Conservation (phyloP, 2,888 invertebrate genomes). For the Pomacea canaliculata region DNA sequence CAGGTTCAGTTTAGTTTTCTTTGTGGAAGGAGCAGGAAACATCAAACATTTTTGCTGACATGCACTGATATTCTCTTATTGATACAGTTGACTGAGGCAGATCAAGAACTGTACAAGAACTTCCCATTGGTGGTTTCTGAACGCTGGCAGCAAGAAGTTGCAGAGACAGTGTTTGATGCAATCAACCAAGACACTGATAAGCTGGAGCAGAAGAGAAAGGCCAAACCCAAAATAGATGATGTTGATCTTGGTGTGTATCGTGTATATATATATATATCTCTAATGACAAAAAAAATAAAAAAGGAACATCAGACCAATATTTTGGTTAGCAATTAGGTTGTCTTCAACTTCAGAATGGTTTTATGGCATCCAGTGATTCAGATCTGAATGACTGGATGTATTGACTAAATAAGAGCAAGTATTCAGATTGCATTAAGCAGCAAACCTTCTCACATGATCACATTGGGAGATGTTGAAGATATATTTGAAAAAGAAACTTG, state of each 20-base stretch:
- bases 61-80: background rate
- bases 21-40: too few species aligned
- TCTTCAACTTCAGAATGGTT: too few species aligned
- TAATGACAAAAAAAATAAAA: background rate
- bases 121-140: conserved; percentile 99
- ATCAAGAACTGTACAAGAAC: conserved; percentile 98
- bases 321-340: too few species aligned
- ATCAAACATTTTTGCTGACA: too few species aligned
- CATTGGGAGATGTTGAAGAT: too few species aligned
- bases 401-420: too few species aligned
- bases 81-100: conserved; percentile 87
- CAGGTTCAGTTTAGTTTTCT: too few species aligned
- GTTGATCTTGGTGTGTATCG: conserved; percentile 76
- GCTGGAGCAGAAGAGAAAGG: conserved; percentile 94
- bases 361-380: too few species aligned
- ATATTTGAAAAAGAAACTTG: too few species aligned
- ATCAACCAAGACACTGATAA: conserved; percentile 98
- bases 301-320: background rate
- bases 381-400: too few species aligned
- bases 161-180: conserved; percentile 98
- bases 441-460: too few species aligned
- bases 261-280: background rate
- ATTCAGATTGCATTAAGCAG: too few species aligned
- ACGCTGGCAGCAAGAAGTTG: conserved; percentile 98
- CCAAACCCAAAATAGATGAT: conserved; percentile 92